These are phyloP conservation scores for Batillaria attramentaria DNA, from an alignment of 1,140 invertebrate species.

Conservation along the genomic window DNA sequence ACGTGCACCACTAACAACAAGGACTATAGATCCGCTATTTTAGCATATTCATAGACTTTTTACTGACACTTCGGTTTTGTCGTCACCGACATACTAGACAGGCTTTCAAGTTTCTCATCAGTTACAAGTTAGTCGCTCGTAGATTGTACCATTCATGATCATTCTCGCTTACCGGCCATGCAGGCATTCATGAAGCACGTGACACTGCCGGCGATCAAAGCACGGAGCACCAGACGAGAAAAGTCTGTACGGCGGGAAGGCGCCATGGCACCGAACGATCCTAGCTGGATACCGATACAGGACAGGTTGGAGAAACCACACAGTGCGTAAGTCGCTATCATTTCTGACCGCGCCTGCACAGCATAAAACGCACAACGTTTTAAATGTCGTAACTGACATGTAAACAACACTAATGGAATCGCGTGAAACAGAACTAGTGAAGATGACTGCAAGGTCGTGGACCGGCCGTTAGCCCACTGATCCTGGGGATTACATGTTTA, in stretches of 20 bases:
- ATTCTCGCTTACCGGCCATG: constrained; percentile 54
- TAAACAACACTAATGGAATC: constrained; percentile 28
- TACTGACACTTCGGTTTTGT: too few species aligned
- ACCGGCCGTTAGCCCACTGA: too few species aligned
- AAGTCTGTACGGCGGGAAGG: constrained; percentile 80
- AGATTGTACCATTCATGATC: too few species aligned
- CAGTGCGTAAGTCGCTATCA: constrained; percentile 92
- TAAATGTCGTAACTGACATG: too few species aligned
- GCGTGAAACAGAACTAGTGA: constrained; percentile 19
- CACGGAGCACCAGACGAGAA: constrained; percentile 79
- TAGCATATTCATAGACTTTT: too few species aligned
- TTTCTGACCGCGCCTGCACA: constrained; percentile 81
- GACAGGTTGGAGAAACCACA: constrained; percentile 96
- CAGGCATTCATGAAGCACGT: constrained; percentile 80
- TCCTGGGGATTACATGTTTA: too few species aligned
- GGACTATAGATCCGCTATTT: too few species aligned
- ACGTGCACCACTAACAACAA: too few species aligned
- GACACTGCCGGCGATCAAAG: constrained; percentile 88
- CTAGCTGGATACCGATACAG: constrained; percentile 91
- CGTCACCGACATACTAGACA: too few species aligned
- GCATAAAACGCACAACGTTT: too few species aligned
- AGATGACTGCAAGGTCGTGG: constrained; percentile 31
- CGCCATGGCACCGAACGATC: constrained; percentile 83
- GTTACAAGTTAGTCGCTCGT: too few species aligned
- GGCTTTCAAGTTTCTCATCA: too few species aligned